phyloP scores from a whole-genome alignment of 2,888 invertebrate species.

The Acanthosepion esculentum region DNA sequence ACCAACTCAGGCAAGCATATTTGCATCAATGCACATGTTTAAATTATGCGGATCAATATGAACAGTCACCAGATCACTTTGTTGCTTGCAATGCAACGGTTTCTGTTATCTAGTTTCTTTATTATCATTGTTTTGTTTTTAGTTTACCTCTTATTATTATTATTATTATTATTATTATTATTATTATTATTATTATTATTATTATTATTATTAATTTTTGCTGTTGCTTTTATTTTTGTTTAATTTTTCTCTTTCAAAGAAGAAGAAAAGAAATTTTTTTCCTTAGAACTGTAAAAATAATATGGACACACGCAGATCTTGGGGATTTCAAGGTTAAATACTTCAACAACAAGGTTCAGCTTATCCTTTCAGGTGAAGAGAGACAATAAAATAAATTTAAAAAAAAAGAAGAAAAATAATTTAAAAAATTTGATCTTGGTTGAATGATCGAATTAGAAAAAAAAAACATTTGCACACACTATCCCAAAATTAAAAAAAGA shows the following conservation, averaged over 20 bases:
- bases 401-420: background rate
- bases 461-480: constrained; percentile 1
- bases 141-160: background rate
- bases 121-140: background rate
- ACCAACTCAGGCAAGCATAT: background rate
- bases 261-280: background rate
- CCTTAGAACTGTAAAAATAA: background rate
- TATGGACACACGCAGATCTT: background rate
- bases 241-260: background rate
- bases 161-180: constrained; percentile 42
- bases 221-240: background rate
- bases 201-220: constrained; percentile 25
- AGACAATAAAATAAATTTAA: background rate
- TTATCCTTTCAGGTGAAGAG: background rate
- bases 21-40: background rate
- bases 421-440: background rate
- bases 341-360: constrained; percentile 24
- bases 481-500: background rate
- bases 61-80: background rate
- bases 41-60: background rate
- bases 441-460: background rate
- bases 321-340: constrained; percentile 10
- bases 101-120: constrained; percentile 20
- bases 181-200: constrained; percentile 45
- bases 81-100: constrained; percentile 45